Evolutionary conservation across 1,140 invertebrate species (phyloP).

Genomic region (Caligus rogercresseyi): DNA sequence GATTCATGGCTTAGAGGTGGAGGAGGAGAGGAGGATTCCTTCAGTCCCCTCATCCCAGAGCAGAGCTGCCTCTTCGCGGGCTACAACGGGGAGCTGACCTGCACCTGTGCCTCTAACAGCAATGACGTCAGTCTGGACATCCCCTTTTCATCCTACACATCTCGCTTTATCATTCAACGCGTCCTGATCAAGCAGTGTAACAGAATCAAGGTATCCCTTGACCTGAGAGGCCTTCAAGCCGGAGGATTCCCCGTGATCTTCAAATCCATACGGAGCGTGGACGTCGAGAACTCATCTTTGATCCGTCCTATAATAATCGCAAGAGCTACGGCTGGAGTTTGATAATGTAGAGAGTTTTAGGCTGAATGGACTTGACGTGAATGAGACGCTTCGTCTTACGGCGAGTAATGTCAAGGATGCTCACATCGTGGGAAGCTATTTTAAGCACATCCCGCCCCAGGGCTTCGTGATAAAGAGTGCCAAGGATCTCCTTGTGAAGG

Average conservation of each 20-base stretch:
- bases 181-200: not conserved
- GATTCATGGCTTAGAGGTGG: no score
- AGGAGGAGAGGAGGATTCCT: no score
- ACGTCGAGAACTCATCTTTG: not conserved
- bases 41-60: not conserved
- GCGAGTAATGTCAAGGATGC: not conserved
- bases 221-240: not conserved
- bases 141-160: not conserved
- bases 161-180: not conserved
- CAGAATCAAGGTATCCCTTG: not conserved
- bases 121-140: not conserved
- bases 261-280: not conserved
- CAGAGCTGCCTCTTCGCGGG: not conserved
- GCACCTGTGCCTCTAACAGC: not conserved
- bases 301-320: not conserved
- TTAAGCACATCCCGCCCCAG: not conserved
- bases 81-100: not conserved
- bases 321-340: not conserved
- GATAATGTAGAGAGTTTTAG: not conserved
- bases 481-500: not conserved
- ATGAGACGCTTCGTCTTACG: not conserved
- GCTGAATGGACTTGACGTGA: not conserved
- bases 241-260: not conserved
- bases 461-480: not conserved
- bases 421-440: not conserved